Evolutionary conservation across 2,888 invertebrate species (phyloP), one percentile per base, ranked within the genome.

Genomic region (Coenonympha glycerion): DNA sequence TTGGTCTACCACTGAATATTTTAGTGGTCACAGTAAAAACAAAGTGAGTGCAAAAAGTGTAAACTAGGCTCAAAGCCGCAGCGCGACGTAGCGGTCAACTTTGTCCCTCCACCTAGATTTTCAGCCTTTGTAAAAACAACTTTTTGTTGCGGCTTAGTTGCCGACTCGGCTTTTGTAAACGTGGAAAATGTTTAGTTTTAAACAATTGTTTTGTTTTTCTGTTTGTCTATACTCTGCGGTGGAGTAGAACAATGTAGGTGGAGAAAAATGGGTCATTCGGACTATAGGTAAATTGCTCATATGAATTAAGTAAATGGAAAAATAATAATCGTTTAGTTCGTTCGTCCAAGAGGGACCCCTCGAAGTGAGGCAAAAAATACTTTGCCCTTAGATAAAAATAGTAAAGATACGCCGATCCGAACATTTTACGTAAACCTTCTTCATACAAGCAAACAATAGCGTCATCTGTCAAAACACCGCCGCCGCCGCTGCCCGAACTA

Each of bases 81-180:
- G 13, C 34, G 48, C 47, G 48, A 55, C 53, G 55, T 50, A 57
- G 55, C 57, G 55, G 53, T 57, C n/a, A n/a, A n/a, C n/a, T n/a
- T n/a, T n/a, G n/a, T n/a, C 50, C 49, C 57, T 42, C 41, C 33
- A 52, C 49, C 51, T 51, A 51, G 47, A 55, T 49, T 52, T 22
- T 41, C 28, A 34, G 55, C 56, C 56, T 58, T 56, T 55, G 54
- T 55, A 22, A 30, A 36, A 18, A 19, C 22, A 57, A 53, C 53
- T 58, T 58, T 58, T 55, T 49, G 53, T 44, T 44, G 31, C 44
- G 53, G 55, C 56, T 50, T 53, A 56, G 55, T 59, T 55, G 44
- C 37, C 19, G 49, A 49, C 47, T 42, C 47, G 41, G 42, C 47
- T 52, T 54, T 53, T 55, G 50, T 50, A 42, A 36, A 52, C 34